Evolutionary conservation across 1,140 invertebrate species (phyloP).

Genomic region (Zaprionus capensis): DNA sequence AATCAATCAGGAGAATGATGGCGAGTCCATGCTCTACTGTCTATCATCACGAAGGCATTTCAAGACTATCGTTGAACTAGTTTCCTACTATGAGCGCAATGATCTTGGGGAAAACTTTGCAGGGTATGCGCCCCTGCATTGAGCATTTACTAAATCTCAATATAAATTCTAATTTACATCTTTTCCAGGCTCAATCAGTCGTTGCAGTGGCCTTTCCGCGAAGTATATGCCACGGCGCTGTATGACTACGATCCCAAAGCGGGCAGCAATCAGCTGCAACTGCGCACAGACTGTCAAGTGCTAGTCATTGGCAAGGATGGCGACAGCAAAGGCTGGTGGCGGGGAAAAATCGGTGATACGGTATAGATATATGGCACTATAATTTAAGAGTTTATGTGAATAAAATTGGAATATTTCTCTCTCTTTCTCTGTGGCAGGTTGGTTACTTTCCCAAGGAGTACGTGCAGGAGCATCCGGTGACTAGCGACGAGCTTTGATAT

Average conservation of each 20-base stretch:
- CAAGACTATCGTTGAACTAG: slow-evolving; percentile 93
- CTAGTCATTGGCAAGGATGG: slow-evolving; percentile 91
- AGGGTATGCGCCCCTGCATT: slow-evolving; percentile 85
- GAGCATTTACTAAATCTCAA: neutral
- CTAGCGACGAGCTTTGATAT: slow-evolving; percentile 84
- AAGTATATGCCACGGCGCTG: slow-evolving; percentile 90
- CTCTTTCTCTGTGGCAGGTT: slow-evolving; percentile 59
- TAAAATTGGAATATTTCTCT: neutral
- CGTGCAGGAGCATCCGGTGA: slow-evolving; percentile 85
- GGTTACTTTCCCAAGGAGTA: slow-evolving; percentile 89
- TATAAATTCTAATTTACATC: neutral
- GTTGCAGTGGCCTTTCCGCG: slow-evolving; percentile 90
- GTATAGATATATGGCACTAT: slow-evolving; percentile 67
- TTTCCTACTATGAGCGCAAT: slow-evolving; percentile 94
- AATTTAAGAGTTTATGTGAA: neutral
- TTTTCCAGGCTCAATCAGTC: slow-evolving; percentile 88
- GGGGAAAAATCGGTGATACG: slow-evolving; percentile 88
- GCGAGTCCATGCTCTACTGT: slow-evolving; percentile 89
- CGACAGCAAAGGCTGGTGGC: slow-evolving; percentile 93
- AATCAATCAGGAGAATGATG: slow-evolving; percentile 88
- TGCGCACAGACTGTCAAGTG: slow-evolving; percentile 91
- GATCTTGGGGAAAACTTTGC: slow-evolving; percentile 96
- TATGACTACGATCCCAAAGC: slow-evolving; percentile 89
- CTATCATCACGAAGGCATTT: slow-evolving; percentile 96
- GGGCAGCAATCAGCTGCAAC: slow-evolving; percentile 90